These are phyloP conservation scores for Montipora sp. DNA, from an alignment of 64 coral and sea anemone genomes.

Conservation along the genomic window DNA sequence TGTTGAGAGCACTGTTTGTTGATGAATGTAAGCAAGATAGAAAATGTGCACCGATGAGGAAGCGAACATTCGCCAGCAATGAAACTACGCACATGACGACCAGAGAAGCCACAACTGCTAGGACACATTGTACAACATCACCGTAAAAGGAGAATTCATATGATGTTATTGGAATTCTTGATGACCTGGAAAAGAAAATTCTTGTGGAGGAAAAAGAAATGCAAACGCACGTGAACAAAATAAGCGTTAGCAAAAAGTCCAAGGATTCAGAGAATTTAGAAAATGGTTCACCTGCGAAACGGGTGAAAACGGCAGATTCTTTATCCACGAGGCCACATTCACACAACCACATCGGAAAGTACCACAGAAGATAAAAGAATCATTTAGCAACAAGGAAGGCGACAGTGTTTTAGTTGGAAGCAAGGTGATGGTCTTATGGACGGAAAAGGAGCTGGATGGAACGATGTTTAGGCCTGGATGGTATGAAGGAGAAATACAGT, in stretches of 20 bases:
- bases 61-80: background rate
- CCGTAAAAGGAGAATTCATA: too few relatives aligned
- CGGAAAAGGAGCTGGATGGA: background rate
- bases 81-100: background rate
- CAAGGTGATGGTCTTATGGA: slow-evolving; percentile 14
- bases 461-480: slow-evolving; percentile 17
- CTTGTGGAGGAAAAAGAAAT: too few relatives aligned
- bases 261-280: too few relatives aligned
- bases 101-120: too few relatives aligned
- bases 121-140: too few relatives aligned
- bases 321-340: background rate
- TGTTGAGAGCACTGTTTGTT: background rate
- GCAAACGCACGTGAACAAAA: too few relatives aligned
- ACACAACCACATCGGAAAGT: background rate
- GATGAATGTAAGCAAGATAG: slow-evolving; percentile 11
- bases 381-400: background rate
- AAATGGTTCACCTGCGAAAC: too few relatives aligned
- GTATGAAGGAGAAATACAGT: slow-evolving; percentile 35
- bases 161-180: too few relatives aligned
- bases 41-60: background rate
- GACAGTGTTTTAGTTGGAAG: background rate
- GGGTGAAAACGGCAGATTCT: background rate
- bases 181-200: too few relatives aligned
- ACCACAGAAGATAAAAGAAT: background rate
- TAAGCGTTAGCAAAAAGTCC: too few relatives aligned